A percentile compares a stretch with the other conserved stretches of the same genome.
Conservation (phyloP, 2,797 vertebrate species). For the Falco novaeseelandiae region DNA sequence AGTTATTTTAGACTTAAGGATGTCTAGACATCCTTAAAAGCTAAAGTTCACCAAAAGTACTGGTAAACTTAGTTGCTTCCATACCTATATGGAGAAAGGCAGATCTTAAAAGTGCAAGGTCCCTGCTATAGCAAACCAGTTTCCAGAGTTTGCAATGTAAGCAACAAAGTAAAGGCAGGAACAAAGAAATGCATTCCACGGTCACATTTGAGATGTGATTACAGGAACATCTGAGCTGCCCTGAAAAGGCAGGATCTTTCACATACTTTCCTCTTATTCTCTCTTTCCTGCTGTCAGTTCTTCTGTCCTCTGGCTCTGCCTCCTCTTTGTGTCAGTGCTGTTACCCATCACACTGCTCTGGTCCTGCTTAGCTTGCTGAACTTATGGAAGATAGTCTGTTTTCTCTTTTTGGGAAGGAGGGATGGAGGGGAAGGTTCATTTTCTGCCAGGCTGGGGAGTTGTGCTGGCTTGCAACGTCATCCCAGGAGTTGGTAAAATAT, state of each 20-base stretch:
- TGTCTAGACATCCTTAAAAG: not conserved
- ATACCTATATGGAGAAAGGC: not conserved
- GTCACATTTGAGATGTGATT: not conserved
- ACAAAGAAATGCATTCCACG: not conserved
- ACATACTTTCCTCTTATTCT: not conserved
- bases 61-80: not conserved
- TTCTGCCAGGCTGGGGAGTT: not conserved
- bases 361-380: not conserved
- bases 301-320: not conserved
- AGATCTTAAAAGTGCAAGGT: not conserved
- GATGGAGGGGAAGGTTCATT: not conserved
- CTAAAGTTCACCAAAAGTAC: not conserved
- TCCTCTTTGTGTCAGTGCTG: not conserved
- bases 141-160: not conserved
- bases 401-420: not conserved
- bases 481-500: fast-evolving
- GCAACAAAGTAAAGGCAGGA: not conserved
- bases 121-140: fast-evolving
- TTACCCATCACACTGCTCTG: not conserved
- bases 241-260: not conserved
- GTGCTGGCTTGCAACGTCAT: not conserved
- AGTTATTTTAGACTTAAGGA: not conserved
- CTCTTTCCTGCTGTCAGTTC: not conserved
- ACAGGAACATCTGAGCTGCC: not conserved
- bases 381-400: not conserved